Evolutionary conservation across 2,113 vertebrate genomes (phyloP), one percentile per base, ranked within the genome.

Genomic region (Bufo gargarizans): DNA sequence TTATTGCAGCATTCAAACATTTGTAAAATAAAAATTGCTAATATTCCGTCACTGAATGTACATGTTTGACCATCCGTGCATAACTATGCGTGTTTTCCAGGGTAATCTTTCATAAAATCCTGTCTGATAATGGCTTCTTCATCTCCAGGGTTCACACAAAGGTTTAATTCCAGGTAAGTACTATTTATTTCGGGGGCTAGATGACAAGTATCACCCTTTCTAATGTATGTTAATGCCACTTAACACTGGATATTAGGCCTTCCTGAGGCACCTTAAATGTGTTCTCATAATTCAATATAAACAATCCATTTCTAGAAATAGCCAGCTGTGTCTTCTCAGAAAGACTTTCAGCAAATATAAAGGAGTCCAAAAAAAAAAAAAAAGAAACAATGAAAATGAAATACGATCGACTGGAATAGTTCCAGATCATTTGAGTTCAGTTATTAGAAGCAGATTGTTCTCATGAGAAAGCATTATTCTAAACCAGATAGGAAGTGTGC

Each of bases 391-490:
- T 79, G 59, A 45, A 80, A 55, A n/a, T 71, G 63, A 80, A 80
- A 80, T 65, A 87, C 4, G 63, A 80, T 56, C 9, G 45, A 43
- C 77, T 71, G 77, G 63, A 78, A 55, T 50, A 12, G 20, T 20
- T 80, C 76, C 85, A 79, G 33, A 79, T 86, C 67, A 49, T 79
- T 61, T 55, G 19, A 53, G 49, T 20, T 33, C 22, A n/a, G 58
- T 20, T 65, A 79, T 87, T 69, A 71, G 49, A 17, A 71, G 58
- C 50, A 87, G 56, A 87, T 80, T 80, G 77, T 87, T 87, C 77
- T 87, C 86, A 80, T 80, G 86, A 87, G 86, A 87, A 87, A 80
- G 50, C 63, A 45, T 87, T 80, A 69, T 87, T 87, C 50, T 81
- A 87, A 33, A 56, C 77, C 3, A 71, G 77, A 81, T 87, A 87